Evolutionary conservation across 2,888 invertebrate genomes (phyloP).

Genomic region (Meteorus colon): DNA sequence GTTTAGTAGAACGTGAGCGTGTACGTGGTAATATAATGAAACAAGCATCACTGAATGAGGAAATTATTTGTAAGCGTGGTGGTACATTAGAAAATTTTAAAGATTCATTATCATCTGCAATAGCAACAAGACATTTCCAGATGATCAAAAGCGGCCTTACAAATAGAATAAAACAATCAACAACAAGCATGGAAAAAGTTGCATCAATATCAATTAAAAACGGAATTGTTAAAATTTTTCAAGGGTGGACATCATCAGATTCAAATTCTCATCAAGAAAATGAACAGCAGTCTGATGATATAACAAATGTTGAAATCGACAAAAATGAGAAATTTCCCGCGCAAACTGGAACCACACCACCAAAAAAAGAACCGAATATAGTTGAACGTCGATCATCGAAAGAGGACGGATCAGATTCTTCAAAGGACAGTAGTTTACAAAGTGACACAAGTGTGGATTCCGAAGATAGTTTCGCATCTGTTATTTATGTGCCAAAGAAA

Average conservation of each 20-base stretch:
- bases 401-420: constrained; percentile 92
- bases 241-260: constrained; percentile 76
- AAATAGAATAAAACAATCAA: constrained; percentile 87
- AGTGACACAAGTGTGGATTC: constrained; percentile 96
- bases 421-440: constrained; percentile 91
- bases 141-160: constrained; percentile 87
- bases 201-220: constrained; percentile 81
- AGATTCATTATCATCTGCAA: constrained; percentile 84
- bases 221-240: constrained; percentile 88
- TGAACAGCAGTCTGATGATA: constrained; percentile 4
- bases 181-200: constrained; percentile 88
- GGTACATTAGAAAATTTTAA: constrained; percentile 82
- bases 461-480: constrained; percentile 94
- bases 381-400: constrained; percentile 84
- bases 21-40: constrained; percentile 90
- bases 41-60: constrained; percentile 91
- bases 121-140: constrained; percentile 82
- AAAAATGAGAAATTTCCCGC: background rate
- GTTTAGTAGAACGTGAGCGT: constrained; percentile 87
- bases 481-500: constrained; percentile 91
- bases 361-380: constrained; percentile 62
- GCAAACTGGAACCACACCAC: constrained; percentile 39
- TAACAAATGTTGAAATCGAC: constrained; percentile 26
- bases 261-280: constrained; percentile 33
- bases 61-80: constrained; percentile 83